These are phyloP conservation scores for Xestia c-nigrum DNA, from an alignment of 2,888 invertebrate species.

Conservation along the genomic window DNA sequence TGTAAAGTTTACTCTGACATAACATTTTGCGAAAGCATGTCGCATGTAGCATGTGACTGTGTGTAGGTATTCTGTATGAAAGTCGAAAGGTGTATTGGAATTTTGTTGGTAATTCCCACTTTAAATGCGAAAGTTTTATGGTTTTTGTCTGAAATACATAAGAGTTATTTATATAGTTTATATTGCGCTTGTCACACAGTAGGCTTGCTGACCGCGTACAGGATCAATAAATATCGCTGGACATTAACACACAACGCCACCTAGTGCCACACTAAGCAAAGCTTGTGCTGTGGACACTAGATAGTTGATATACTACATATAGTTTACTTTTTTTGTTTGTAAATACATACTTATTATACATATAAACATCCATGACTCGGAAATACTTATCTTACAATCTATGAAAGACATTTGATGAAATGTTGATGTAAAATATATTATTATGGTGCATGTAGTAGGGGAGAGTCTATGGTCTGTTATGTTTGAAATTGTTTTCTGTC, in stretches of 20 bases:
- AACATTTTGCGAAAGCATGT: constrained; percentile 26
- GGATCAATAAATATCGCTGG: too few species aligned
- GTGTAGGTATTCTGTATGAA: constrained; percentile 1
- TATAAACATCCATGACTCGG: too few species aligned
- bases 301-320: too few species aligned
- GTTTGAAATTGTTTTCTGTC: too few species aligned
- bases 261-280: too few species aligned
- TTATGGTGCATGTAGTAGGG: not conserved
- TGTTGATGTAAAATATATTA: not conserved
- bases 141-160: constrained; percentile 1
- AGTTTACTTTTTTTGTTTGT: too few species aligned
- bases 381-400: not conserved
- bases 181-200: not conserved
- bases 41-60: not conserved
- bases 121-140: constrained; percentile 3
- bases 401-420: not conserved
- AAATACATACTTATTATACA: too few species aligned
- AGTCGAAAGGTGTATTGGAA: constrained; percentile 25
- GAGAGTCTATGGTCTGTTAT: not conserved
- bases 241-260: too few species aligned
- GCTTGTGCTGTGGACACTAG: too few species aligned
- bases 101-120: constrained; percentile 15
- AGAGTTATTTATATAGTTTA: not conserved
- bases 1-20: constrained; percentile 22
- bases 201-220: not conserved